Evolutionary conservation across 2,888 invertebrate genomes (phyloP), one percentile per base, ranked within the genome.

Genomic region (Nephrotoma flavescens): DNA sequence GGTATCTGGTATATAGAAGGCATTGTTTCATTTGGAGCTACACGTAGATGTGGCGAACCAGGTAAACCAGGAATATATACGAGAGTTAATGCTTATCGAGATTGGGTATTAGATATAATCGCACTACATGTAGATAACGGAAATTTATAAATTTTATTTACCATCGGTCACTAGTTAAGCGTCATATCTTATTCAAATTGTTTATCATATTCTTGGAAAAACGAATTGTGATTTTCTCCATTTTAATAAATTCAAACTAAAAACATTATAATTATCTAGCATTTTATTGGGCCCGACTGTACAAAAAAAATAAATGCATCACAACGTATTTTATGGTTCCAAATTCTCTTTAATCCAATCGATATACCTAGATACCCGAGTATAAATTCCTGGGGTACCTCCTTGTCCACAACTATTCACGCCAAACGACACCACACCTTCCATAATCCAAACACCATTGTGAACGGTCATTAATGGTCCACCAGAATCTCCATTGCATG

Each of bases 401-500:
- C 93, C 93, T 84, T 92, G 92, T 0, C 95, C 95, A 87, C 94
- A 95, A 1, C 94, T 94, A 11, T 93, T 92, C 9, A 71, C 71
- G 0, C 95, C 96, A 88, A 94, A 95, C 0, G 95, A 95, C 0
- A 95, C 94, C 0, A 96, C 91, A 0, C 94, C 96, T 19, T 94
- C 92, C 0, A 93, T 88, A 86, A 93, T 93, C 94, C 94, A 94
- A 11, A 92, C 91, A n/a, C 91, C 90, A 42, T 91, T 91, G 9
- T 89, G 91, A 41, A 89, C 89, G 86, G 91, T 92, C 95, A 96
- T 96, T 42, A 96, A 90, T 0, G 96, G 96, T 2, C 96, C 96
- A 2, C 96, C 96, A 0, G 96, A 96, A 89, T 96, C 96, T 0
- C 96, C 96, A 83, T 92, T 93, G 89, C 96, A 96, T 0, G 96